Base-by-base conservation (phyloP, 2,888 invertebrate species). In the Xiphydria camelus region DNA sequence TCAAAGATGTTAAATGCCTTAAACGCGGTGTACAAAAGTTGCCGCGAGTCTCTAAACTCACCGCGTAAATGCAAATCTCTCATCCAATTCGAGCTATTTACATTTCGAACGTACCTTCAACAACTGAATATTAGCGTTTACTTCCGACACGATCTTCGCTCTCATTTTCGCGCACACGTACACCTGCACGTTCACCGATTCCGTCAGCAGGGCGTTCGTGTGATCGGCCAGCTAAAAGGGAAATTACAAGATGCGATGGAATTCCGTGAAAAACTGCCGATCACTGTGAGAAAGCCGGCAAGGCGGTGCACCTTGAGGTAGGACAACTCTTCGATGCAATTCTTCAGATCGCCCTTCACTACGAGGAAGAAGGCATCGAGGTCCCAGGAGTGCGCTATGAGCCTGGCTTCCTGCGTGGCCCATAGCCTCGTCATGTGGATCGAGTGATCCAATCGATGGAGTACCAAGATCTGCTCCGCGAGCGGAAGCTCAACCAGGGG, bases 101-200 rank as follows among this genome's bases (percentile, higher is more conserved):
- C 1, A 29, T 25, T 41, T 41, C 34, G 14, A 22, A 18, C 49
- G 58, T 61, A 88, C 90, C 81, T 89, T 87, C 22, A 91, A 76
- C 72, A 89, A 86, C 62, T 83, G 80, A 47, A 88, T 82, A 66
- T 91, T 91, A 1, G 80, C 83, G 68, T 84, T 84, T 1, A 90
- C 85, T 80, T 91, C 91, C 0, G 89, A 88, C 7, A 88, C 85
- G 23, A 91, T 78, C 72, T 91, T 91, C 34, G 87, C 87, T 60
- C 90, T 82, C 85, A 91, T 85, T 59, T 88, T 86, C 0, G 86
- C 85, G 66, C 90, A 90, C 1, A 91, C 90, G 64, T 87, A 83
- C 59, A 90, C 88, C 53, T 90, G 86, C 7, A 89, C 88, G 45
- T 86, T 88, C 37, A 85, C 70, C 10, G 72, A 76, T 68, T 83